Evolutionary conservation across 2,888 invertebrate species (phyloP).

Genomic region (Steinernema carpocapsae): DNA sequence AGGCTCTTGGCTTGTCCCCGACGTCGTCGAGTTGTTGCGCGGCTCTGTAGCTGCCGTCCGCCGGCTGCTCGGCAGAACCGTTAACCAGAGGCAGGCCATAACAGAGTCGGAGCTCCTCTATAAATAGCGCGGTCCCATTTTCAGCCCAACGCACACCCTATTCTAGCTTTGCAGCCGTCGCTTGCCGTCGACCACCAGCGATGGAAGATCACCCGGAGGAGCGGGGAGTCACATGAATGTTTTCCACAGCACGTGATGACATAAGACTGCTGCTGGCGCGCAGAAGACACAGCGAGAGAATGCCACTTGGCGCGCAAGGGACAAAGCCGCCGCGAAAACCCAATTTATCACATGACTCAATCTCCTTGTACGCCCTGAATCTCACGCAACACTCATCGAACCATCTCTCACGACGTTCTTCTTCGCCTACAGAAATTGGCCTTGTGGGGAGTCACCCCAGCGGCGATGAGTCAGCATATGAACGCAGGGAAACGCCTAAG

Average conservation of each 20-base stretch:
- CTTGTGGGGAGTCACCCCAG: no score
- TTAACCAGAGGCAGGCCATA: no score
- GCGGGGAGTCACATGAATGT: slow-evolving; percentile 27
- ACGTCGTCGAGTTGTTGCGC: background rate
- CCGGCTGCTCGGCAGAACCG: background rate
- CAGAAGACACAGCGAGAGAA: background rate
- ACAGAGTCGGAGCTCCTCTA: background rate
- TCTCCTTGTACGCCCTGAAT: background rate
- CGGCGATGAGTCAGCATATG: background rate
- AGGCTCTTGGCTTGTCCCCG: background rate
- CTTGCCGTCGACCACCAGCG: slow-evolving; percentile 3
- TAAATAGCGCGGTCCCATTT: slow-evolving; percentile 17
- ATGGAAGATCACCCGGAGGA: background rate
- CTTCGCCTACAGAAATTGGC: no score
- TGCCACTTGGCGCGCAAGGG: slow-evolving; percentile 18
- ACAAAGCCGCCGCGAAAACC: background rate
- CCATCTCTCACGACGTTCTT: no score
- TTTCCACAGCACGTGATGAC: slow-evolving; percentile 1
- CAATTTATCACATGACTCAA: slow-evolving; percentile 31
- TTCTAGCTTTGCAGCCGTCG: background rate
- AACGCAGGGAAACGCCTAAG: background rate
- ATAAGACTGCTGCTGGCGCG: background rate
- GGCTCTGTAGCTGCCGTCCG: background rate
- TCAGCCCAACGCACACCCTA: no score
- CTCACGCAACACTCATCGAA: background rate